Conservation (phyloP, 2,888 invertebrate genomes). For the Mechanitis mazaeus region DNA sequence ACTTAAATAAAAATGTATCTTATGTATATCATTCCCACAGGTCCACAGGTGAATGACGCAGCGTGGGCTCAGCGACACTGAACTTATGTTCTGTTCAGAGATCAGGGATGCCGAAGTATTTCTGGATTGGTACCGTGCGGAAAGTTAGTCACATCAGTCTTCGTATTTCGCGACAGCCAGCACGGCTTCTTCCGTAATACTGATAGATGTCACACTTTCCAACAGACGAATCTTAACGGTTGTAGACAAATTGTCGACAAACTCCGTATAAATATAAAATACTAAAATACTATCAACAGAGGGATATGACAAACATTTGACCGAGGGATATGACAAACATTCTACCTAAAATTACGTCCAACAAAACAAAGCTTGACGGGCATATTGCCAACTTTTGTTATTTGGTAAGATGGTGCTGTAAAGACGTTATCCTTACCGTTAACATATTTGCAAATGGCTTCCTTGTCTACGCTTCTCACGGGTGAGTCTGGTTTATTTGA, state of each 20-base stretch:
- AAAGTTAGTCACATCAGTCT: slow-evolving; percentile 56
- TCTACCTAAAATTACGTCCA: background rate
- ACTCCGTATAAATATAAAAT: background rate
- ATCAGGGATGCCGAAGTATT: slow-evolving; percentile 60
- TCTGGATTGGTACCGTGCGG: slow-evolving; percentile 75
- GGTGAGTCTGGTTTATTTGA: slow-evolving; percentile 68
- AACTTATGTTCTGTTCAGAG: slow-evolving; percentile 27
- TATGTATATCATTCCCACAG: slow-evolving; percentile 14
- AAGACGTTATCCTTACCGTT: slow-evolving; percentile 55
- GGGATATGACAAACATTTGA: slow-evolving; percentile 1
- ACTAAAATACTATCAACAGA: background rate
- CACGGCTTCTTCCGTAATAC: slow-evolving; percentile 28
- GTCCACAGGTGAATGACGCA: background rate
- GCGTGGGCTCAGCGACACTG: slow-evolving; percentile 27
- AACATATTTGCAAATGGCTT: slow-evolving; percentile 56
- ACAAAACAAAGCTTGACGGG: background rate
- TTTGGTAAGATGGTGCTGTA: background rate
- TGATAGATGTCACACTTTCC: background rate
- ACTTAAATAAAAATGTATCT: no score
- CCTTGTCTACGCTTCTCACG: slow-evolving; percentile 62
- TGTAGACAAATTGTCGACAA: background rate
- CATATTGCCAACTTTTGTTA: background rate
- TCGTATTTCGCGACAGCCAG: background rate
- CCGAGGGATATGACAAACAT: slow-evolving; percentile 1
- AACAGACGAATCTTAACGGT: no score